phyloP scores from a whole-genome alignment of 2,113 vertebrate species.

The Pheucticus melanocephalus region DNA sequence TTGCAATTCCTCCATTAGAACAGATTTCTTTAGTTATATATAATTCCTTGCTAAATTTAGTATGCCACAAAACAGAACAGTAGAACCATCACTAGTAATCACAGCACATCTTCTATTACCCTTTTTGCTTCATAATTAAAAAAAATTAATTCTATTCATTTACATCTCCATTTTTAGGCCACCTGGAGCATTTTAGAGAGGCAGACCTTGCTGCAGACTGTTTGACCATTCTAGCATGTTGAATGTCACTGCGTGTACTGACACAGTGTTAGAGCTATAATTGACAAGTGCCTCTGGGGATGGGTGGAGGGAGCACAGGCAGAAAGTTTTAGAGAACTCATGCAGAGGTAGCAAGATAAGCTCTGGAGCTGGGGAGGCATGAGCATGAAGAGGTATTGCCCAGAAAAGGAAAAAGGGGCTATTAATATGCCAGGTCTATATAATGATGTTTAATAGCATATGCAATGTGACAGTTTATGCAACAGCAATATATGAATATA shows the following conservation, averaged over 20 bases:
- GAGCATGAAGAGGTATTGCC: background rate
- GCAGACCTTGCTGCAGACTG: background rate
- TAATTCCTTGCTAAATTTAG: background rate
- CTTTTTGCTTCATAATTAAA: background rate
- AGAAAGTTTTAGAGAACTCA: background rate
- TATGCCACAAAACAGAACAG: background rate
- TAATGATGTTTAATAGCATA: background rate
- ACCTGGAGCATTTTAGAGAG: background rate
- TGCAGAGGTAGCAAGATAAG: background rate
- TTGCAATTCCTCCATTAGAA: background rate
- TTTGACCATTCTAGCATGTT: background rate
- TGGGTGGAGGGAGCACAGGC: background rate
- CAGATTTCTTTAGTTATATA: background rate
- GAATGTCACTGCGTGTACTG: background rate
- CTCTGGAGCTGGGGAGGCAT: background rate
- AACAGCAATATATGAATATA: background rate
- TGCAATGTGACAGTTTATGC: background rate
- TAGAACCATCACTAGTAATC: background rate
- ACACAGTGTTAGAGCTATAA: background rate
- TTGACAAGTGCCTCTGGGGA: background rate
- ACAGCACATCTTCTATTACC: background rate
- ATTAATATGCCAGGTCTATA: background rate
- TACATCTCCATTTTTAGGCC: background rate
- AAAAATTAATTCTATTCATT: rapidly evolving
- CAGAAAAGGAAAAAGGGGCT: background rate